These are phyloP conservation scores for Oscheius sp. DNA, from an alignment of 1,140 invertebrate genomes.

Conservation along the genomic window DNA sequence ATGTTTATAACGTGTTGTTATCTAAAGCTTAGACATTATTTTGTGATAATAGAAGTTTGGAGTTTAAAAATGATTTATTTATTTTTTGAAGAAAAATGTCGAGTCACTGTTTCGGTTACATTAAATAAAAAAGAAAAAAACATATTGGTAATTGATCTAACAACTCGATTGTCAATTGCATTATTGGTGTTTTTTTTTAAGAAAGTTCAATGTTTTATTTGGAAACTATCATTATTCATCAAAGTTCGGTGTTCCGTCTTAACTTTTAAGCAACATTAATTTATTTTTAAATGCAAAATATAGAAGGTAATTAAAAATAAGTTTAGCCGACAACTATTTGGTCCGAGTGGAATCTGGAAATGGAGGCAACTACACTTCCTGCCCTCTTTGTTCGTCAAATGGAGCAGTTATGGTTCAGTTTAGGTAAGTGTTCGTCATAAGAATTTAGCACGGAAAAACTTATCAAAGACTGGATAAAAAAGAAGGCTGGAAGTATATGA, in stretches of 20 bases:
- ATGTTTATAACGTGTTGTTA: no score
- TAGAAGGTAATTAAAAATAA: no score
- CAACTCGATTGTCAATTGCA: neutral
- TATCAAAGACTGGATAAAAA: no score
- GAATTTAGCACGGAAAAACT: neutral
- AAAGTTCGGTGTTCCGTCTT: neutral
- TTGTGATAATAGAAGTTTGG: no score
- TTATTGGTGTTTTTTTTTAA: neutral
- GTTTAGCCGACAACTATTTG: neutral
- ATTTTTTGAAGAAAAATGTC: no score
- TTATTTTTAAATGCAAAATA: no score
- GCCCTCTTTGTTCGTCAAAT: neutral
- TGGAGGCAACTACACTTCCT: neutral
- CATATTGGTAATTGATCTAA: no score
- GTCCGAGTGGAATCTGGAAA: neutral
- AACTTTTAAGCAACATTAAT: neutral
- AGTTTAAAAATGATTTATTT: no score
- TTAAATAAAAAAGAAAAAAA: no score
- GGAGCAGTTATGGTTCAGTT: neutral
- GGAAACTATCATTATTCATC: neutral
- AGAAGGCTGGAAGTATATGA: no score
- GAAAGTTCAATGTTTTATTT: neutral
- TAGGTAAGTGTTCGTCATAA: neutral
- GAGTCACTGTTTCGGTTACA: no score
- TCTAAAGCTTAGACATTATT: no score